Conservation (phyloP, 2,797 vertebrate species). For the Dendrocincla fuliginosa region DNA sequence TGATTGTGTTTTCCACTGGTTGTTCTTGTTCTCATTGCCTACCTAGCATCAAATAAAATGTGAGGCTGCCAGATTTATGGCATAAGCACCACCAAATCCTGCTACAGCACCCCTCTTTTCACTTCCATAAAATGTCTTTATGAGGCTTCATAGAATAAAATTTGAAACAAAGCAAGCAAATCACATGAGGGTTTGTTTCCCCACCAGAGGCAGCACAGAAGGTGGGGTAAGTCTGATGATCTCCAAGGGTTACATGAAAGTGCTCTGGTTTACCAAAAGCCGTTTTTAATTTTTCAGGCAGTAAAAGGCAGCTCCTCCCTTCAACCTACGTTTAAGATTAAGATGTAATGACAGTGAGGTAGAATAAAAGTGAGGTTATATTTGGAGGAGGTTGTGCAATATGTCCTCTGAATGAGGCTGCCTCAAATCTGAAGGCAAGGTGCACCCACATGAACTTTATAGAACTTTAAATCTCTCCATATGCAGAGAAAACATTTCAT, state of each 20-base stretch:
- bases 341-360: neutral
- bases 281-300: neutral
- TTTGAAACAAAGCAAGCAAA: neutral
- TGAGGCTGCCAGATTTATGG: slow-evolving; percentile 22
- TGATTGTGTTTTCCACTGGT: neutral
- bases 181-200: neutral
- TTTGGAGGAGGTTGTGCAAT: neutral
- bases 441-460: neutral
- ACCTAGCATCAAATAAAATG: neutral
- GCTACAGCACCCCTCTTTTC: neutral
- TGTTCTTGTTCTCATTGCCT: neutral
- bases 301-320: neutral
- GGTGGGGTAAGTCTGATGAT: neutral
- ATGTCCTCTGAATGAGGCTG: neutral
- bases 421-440: neutral
- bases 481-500: neutral
- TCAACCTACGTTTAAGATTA: neutral
- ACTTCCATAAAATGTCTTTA: neutral
- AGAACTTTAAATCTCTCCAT: neutral
- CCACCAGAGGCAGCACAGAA: neutral
- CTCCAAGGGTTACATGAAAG: neutral
- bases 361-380: neutral
- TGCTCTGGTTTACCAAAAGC: neutral
- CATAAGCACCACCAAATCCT: neutral
- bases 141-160: slow-evolving; percentile 20